These are phyloP conservation scores for Osmerus eperlanus DNA, from an alignment of 2,113 vertebrate species.

Conservation along the genomic window DNA sequence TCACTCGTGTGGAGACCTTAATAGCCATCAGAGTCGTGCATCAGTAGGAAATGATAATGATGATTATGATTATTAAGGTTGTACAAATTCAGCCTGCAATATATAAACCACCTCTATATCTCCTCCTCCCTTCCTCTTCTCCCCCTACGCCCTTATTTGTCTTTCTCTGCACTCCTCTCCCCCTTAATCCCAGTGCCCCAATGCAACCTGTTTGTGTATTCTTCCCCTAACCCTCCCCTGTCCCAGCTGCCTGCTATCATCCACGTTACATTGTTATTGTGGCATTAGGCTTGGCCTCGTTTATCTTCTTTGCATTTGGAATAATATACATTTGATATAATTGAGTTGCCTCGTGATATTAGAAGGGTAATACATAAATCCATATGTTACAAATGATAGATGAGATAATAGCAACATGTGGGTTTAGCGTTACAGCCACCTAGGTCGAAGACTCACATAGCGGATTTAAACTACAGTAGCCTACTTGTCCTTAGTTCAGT, in stretches of 20 bases:
- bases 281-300: too few relatives aligned
- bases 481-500: background rate
- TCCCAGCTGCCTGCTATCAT: constrained; percentile 17
- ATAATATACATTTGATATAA: too few relatives aligned
- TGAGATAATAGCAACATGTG: too few relatives aligned
- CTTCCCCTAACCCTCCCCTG: constrained; percentile 44
- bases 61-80: constrained; percentile 13
- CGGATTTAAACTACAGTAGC: too few relatives aligned
- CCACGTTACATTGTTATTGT: too few relatives aligned
- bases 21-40: background rate
- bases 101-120: constrained; percentile 28
- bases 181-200: constrained; percentile 57
- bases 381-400: too few relatives aligned
- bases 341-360: too few relatives aligned
- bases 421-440: too few relatives aligned
- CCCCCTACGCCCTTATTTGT: background rate
- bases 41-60: constrained; percentile 27
- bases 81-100: constrained; percentile 5
- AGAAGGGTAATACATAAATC: too few relatives aligned
- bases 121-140: constrained; percentile 27
- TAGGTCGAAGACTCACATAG: too few relatives aligned
- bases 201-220: constrained; percentile 69
- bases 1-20: too few relatives aligned
- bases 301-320: too few relatives aligned
- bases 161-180: constrained; percentile 12